A percentile compares a stretch with the other conserved stretches of the same genome.
These are phyloP conservation scores for Aproaerema taeniolella DNA, from an alignment of 2,888 invertebrate species.

Conservation along the genomic window DNA sequence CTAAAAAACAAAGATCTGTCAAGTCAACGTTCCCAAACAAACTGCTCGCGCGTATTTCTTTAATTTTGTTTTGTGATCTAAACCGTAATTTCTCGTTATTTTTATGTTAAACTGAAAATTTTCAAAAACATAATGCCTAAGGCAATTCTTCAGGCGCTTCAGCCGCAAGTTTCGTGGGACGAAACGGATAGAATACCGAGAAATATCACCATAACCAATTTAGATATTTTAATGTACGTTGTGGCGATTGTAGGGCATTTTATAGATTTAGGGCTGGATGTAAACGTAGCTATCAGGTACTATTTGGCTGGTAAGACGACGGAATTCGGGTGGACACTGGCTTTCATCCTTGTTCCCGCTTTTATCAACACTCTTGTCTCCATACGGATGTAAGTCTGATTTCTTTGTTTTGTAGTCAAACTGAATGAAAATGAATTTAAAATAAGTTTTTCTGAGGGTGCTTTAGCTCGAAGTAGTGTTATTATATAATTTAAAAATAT, in stretches of 20 bases:
- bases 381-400: constrained; percentile 79
- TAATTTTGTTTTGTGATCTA: constrained; percentile 3
- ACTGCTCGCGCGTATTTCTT: not conserved
- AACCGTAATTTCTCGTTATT: constrained; percentile 10
- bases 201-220: constrained; percentile 75
- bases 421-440: too few species aligned
- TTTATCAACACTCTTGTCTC: constrained; percentile 86
- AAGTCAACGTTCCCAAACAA: not conserved
- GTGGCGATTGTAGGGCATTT: constrained; percentile 83
- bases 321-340: constrained; percentile 83
- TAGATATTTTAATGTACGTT: constrained; percentile 80
- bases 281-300: constrained; percentile 83
- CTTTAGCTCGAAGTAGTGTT: constrained; percentile 1
- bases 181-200: constrained; percentile 79
- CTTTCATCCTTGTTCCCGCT: constrained; percentile 84
- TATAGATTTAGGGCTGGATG: constrained; percentile 82
- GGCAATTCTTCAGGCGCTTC: constrained; percentile 43
- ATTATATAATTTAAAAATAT: too few species aligned
- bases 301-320: constrained; percentile 68
- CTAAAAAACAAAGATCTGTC: too few species aligned
- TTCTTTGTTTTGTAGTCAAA: constrained; percentile 1
- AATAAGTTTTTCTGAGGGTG: too few species aligned
- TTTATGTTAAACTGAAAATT: constrained; percentile 1
- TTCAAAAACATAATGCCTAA: constrained; percentile 44
- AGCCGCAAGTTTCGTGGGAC: constrained; percentile 61